These are phyloP conservation scores for Nephila pilipes DNA, from an alignment of 1,140 invertebrate species.

Conservation along the genomic window DNA sequence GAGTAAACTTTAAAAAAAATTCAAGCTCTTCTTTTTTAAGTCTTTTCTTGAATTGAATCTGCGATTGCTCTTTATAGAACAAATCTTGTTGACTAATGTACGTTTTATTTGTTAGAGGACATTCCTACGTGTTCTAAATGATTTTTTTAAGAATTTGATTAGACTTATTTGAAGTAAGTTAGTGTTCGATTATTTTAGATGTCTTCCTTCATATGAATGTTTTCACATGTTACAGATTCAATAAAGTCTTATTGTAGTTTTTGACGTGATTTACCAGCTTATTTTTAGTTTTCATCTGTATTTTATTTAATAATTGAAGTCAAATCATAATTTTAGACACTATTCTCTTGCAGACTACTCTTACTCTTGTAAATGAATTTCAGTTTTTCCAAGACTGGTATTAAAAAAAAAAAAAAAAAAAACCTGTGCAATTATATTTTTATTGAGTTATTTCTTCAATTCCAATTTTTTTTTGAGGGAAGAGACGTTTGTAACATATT, in stretches of 20 bases:
- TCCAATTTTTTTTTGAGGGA: no score
- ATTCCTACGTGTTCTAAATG: background rate
- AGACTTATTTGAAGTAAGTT: background rate
- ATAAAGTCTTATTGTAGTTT: background rate
- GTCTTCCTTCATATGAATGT: background rate
- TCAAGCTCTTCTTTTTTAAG: background rate
- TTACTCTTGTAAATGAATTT: no score
- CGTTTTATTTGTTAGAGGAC: background rate
- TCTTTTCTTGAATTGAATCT: background rate
- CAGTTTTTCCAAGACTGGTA: no score
- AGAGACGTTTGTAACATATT: no score
- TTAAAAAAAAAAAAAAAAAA: no score
- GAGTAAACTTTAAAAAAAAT: no score
- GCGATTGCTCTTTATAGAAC: background rate
- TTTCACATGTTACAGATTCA: background rate
- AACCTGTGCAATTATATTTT: no score
- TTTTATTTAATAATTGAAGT: no score
- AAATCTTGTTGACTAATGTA: slow-evolving; percentile 20
- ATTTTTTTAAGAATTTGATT: background rate
- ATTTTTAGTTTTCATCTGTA: no score
- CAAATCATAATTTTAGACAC: no score
- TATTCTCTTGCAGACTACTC: no score
- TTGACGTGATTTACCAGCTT: background rate
- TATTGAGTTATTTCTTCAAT: no score
- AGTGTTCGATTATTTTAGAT: background rate